Conservation (phyloP, 2,113 vertebrate species). For the Sylvietta virens region DNA sequence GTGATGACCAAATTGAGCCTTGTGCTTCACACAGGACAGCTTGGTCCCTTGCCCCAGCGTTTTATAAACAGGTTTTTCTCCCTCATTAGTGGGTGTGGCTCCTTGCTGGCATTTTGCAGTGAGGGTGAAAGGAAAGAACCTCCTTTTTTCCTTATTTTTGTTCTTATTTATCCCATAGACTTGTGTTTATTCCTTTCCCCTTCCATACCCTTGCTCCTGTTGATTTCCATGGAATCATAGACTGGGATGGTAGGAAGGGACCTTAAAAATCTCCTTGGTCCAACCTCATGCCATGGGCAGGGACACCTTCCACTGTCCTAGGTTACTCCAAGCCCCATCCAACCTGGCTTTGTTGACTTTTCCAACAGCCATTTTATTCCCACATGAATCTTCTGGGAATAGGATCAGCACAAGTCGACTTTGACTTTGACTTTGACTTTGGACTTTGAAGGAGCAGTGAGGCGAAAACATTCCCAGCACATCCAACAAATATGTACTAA, state of each 20-base stretch:
- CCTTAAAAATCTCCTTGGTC: not conserved
- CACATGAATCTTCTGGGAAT: not conserved
- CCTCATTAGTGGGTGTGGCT: not conserved
- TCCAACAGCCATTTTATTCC: not conserved
- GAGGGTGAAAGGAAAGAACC: not conserved
- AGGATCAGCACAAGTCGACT: not conserved
- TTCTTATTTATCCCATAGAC: not conserved
- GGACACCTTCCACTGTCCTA: not conserved
- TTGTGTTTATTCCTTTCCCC: not conserved
- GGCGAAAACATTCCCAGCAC: not conserved
- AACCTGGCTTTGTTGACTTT: not conserved
- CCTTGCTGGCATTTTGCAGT: not conserved
- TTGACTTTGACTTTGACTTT: not conserved
- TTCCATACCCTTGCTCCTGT: not conserved
- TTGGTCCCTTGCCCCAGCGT: not conserved
- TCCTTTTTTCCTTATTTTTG: not conserved
- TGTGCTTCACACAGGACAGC: not conserved
- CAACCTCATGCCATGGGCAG: not conserved
- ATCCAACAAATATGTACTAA: not conserved
- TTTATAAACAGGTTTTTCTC: not conserved
- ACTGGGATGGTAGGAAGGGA: not conserved
- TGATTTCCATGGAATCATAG: not conserved
- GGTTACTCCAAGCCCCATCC: not conserved
- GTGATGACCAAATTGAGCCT: not conserved
- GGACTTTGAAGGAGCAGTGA: not conserved